These are phyloP conservation scores for Pampusana beccarii DNA, from an alignment of 2,113 vertebrate species.

Conservation along the genomic window DNA sequence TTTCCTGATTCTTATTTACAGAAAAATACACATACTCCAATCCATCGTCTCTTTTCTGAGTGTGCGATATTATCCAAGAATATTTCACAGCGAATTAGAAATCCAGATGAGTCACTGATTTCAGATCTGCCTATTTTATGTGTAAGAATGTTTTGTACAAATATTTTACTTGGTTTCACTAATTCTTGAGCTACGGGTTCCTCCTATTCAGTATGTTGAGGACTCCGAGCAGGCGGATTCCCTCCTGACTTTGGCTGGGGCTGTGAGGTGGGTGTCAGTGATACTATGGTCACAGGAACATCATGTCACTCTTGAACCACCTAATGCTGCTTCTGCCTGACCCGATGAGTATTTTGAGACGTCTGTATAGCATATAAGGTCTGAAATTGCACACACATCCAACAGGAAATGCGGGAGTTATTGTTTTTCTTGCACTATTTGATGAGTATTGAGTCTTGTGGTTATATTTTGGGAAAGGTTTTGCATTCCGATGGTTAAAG, in stretches of 20 bases:
- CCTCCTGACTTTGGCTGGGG: not conserved
- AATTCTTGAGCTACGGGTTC: not conserved
- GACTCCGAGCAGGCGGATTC: not conserved
- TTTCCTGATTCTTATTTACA: constrained; percentile 15
- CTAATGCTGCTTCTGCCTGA: not conserved
- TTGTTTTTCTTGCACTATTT: not conserved
- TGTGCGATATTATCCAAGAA: not conserved
- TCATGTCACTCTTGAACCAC: not conserved
- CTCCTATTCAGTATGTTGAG: not conserved
- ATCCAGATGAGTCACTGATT: constrained; percentile 19
- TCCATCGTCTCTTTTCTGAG: not conserved
- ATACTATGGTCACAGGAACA: not conserved
- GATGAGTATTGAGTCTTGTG: not conserved
- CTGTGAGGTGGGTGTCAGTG: not conserved
- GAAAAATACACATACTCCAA: not conserved
- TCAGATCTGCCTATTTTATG: not conserved
- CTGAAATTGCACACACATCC: not conserved
- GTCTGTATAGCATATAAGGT: not conserved
- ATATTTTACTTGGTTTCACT: not conserved
- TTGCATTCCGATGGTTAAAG: not conserved
- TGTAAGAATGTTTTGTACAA: not conserved
- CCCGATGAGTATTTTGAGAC: not conserved
- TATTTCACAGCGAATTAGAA: not conserved
- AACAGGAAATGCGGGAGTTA: not conserved
- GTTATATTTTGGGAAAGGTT: not conserved